Percentiles rank a stretch among this genome's conserved stretches.
Conservation (phyloP, 2,888 invertebrate genomes). For the Zygothrica quintamaculata region DNA sequence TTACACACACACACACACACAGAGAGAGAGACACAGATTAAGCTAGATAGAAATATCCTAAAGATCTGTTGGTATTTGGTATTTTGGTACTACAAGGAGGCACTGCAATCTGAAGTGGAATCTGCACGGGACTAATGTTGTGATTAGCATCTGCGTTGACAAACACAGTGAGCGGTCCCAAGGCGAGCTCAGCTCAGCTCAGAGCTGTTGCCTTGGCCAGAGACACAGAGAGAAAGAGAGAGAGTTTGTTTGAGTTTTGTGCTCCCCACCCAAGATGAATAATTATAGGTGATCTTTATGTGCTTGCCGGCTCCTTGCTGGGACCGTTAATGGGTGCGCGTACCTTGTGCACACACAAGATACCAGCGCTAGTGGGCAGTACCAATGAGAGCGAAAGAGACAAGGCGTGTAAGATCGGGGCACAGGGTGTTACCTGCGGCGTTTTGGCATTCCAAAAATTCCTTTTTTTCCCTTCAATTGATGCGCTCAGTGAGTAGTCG, state of each 20-base stretch:
- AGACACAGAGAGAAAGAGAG: neutral
- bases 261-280: constrained; percentile 83
- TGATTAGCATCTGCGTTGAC: constrained; percentile 84
- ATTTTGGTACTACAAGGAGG: constrained; percentile 8
- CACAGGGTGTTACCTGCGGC: constrained; percentile 78
- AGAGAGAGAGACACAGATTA: no score
- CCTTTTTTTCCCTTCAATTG: constrained; percentile 72
- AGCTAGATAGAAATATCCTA: neutral
- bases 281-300: constrained; percentile 84
- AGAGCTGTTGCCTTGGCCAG: constrained; percentile 37
- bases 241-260: no score
- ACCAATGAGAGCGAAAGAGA: no score
- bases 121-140: constrained; percentile 79
- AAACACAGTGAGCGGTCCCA: constrained; percentile 80
- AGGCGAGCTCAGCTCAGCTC: constrained; percentile 46
- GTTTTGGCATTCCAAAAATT: constrained; percentile 82
- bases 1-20: constrained; percentile 1
- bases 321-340: constrained; percentile 81
- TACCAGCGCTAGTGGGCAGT: no score
- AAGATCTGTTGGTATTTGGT: constrained; percentile 3
- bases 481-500: constrained; percentile 78
- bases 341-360: constrained; percentile 53
- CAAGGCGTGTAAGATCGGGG: no score
- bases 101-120: constrained; percentile 69
- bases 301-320: constrained; percentile 81